Evolutionary conservation across 1,140 invertebrate species (phyloP), one percentile per base, ranked within the genome.

Genomic region (Thaumetopoea pityocampa): DNA sequence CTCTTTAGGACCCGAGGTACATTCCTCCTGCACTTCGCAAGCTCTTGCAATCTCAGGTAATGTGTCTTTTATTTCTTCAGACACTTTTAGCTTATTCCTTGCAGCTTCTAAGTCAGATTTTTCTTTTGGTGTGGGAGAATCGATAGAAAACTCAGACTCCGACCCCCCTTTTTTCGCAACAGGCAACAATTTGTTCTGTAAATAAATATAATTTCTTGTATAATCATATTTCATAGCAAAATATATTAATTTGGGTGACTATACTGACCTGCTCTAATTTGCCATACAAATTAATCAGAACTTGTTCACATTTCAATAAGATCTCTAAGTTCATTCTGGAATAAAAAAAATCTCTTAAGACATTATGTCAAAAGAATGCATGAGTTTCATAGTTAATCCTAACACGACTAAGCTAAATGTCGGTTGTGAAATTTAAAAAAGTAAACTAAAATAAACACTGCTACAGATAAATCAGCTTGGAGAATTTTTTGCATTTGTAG

Each of bases 301-400:
- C 89, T 56, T 88, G 87, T 76, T 91, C 90, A 56, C 89, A 90
- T 68, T 89, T 88, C 10, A 86, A 67, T 16, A 91, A 68, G 20
- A 89, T 91, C 55, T 90, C 89, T 58, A 90, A 83, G 68, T 89
- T 90, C 67, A 91, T 83, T 62, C 89, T 92, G 64, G 38, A 87
- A 87, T 33, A 56, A 67, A 67, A 57, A 18, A 7, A 16, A 4
- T 6, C 2, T 6, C 16, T 2, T 20, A n/a, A n/a, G 4, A 12
- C n/a, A 6, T 14, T 14, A 12, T 14, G 4, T 12, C 26, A 28
- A 8, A 24, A 4, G 1, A 24, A 8, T 9, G 1, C 6, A n/a
- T n/a, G n/a, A n/a, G n/a, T n/a, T n/a, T n/a, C n/a, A n/a, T n/a
- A n/a, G n/a, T n/a, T n/a, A n/a, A n/a, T n/a, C n/a, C n/a, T n/a